Conservation (phyloP, 2,888 invertebrate species). For the Drosophila infuscata region DNA sequence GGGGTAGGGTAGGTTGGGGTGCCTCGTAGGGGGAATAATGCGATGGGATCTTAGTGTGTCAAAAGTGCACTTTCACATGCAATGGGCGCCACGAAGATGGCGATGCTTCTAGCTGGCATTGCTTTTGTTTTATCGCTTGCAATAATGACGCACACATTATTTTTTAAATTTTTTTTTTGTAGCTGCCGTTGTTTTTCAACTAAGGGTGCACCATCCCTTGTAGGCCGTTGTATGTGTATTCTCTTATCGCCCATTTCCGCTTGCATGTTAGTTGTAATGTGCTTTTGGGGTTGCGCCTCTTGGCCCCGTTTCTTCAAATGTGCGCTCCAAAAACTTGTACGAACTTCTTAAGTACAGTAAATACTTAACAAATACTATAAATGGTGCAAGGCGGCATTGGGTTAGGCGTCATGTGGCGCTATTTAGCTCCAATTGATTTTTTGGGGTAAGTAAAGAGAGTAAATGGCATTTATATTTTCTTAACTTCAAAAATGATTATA, state of each 20-base stretch:
- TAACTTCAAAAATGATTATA: neutral
- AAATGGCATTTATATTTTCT: neutral
- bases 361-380: conserved; percentile 26
- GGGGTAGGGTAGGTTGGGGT: conserved; percentile 4
- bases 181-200: neutral
- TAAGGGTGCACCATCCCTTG: conserved; percentile 21
- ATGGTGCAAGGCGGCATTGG: conserved; percentile 17
- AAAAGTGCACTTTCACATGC: conserved; percentile 65
- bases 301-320: conserved; percentile 43
- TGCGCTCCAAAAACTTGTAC: conserved; percentile 28
- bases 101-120: conserved; percentile 19
- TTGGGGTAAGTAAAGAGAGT: conserved; percentile 1
- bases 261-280: conserved; percentile 35
- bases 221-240: conserved; percentile 20
- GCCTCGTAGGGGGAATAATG: neutral
- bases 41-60: conserved; percentile 45
- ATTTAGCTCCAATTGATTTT: neutral
- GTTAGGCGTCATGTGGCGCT: neutral
- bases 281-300: conserved; percentile 50
- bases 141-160: conserved; percentile 48
- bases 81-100: conserved; percentile 40
- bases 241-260: conserved; percentile 52
- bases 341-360: conserved; percentile 38
- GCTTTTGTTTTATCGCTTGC: conserved; percentile 41
- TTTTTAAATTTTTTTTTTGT: neutral